Conservation (phyloP, 2,888 invertebrate species). For the Ashinkailepas kermadecensis region DNA sequence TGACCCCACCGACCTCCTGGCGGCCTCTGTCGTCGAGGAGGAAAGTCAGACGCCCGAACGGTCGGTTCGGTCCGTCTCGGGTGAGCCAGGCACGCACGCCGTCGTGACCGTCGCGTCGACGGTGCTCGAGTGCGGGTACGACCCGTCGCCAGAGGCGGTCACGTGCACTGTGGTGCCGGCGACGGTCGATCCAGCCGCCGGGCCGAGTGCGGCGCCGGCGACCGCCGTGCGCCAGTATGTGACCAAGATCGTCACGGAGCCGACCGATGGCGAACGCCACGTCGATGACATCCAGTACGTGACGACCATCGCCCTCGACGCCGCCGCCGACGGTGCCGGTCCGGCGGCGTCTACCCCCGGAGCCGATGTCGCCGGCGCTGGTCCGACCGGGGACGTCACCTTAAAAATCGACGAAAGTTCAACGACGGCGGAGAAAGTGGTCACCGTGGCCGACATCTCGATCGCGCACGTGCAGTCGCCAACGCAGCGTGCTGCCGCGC, state of each 20-base stretch:
- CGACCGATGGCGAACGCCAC: background rate
- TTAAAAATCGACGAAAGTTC: too few species aligned
- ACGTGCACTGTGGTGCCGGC: background rate
- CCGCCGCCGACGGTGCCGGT: background rate
- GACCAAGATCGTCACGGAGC: background rate
- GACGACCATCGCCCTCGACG: background rate
- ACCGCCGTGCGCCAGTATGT: background rate
- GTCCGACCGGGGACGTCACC: too few species aligned
- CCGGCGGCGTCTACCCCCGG: background rate
- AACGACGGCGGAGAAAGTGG: too few species aligned
- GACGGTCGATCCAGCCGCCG: background rate
- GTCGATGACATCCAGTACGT: background rate
- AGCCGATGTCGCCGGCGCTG: too few species aligned
- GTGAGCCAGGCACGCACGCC: background rate
- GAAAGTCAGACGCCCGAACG: background rate
- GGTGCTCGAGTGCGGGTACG: background rate
- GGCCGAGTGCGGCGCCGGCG: background rate
- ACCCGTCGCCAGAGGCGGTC: background rate
- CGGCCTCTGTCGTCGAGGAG: background rate
- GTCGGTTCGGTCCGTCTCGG: background rate
- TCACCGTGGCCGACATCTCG: too few species aligned
- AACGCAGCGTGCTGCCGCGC: background rate
- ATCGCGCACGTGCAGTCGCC: too few species aligned
- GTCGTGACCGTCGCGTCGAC: background rate
- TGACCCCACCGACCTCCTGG: background rate